Evolutionary conservation across 2,888 invertebrate species (phyloP), one percentile per base, ranked within the genome.

Genomic region (Stegophylla sp.): DNA sequence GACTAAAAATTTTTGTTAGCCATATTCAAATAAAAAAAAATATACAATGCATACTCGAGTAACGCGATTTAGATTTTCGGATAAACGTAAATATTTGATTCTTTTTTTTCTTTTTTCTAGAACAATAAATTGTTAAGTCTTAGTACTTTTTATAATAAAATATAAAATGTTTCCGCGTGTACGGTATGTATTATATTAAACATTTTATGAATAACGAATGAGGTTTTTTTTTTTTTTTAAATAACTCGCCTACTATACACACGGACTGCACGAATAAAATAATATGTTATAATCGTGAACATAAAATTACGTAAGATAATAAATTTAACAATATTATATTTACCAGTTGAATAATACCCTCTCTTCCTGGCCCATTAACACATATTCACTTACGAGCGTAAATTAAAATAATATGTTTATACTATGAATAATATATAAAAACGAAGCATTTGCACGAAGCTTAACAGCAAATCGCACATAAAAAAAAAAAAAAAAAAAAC

Each of bases 311-410:
- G 34, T 51, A 53, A 69, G 34, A 67, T 67, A 69, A 28, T 61
- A 28, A 61, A 61, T n/a, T n/a, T n/a, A n/a, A n/a, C n/a, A n/a
- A n/a, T n/a, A n/a, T 17, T 28, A 28, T 74, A 51, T 64, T 34
- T 48, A 45, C 45, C 20, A 63, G 9, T 74, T 74, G 51, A 48
- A 63, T 63, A 74, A 59, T 59, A 15, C 10, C 17, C 15, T 64
- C 48, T 48, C 20, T 48, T 63, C 61, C 48, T 51, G 63, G 34
- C 74, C 63, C 34, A 75, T 75, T 75, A 64, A 20, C 63, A 63
- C 4, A 20, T 3, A 20, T 56, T 63, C 28, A 12, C n/a, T n/a
- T 26, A 34, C 7, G 13, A 48, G n/a, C n/a, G n/a, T 23, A 71
- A 63, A 48, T 15, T 28, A 48, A 63, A 74, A 63, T 23, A 23